A percentile compares a stretch with the other conserved stretches of the same genome.
These are phyloP conservation scores for Falco punctatus DNA, from an alignment of 2,113 vertebrate genomes.

Conservation along the genomic window DNA sequence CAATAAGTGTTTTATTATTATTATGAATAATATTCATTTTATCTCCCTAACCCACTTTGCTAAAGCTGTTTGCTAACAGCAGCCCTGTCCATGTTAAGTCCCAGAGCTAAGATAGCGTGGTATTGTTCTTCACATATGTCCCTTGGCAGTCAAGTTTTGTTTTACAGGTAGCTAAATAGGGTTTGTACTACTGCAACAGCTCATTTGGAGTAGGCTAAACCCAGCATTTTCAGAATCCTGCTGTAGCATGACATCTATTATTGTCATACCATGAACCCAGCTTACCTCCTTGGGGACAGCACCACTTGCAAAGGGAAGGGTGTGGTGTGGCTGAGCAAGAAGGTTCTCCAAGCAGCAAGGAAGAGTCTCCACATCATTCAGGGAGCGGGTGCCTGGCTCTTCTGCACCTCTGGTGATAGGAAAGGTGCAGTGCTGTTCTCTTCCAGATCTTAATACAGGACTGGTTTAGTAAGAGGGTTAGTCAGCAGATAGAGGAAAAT, in stretches of 20 bases:
- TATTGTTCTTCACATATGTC: background rate
- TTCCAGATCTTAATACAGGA: rapidly evolving
- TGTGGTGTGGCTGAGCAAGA: background rate
- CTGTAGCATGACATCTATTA: background rate
- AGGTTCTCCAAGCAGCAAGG: background rate
- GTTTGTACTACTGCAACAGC: background rate
- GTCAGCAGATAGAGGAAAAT: background rate
- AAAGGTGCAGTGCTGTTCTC: background rate
- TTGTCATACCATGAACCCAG: background rate
- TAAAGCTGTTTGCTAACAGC: background rate
- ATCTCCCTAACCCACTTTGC: background rate
- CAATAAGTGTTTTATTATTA: background rate
- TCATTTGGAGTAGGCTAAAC: background rate
- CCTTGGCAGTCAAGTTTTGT: background rate
- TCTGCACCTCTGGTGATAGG: background rate
- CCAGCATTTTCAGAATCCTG: background rate
- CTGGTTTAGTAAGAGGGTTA: background rate
- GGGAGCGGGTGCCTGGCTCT: background rate
- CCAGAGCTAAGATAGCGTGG: background rate
- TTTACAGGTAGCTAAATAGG: background rate
- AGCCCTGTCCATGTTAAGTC: rapidly evolving
- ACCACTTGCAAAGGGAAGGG: background rate
- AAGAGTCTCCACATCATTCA: background rate
- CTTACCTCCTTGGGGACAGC: background rate
- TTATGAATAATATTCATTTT: background rate